Conservation (phyloP, 2,888 invertebrate genomes). For the Platycheirus rosarum region DNA sequence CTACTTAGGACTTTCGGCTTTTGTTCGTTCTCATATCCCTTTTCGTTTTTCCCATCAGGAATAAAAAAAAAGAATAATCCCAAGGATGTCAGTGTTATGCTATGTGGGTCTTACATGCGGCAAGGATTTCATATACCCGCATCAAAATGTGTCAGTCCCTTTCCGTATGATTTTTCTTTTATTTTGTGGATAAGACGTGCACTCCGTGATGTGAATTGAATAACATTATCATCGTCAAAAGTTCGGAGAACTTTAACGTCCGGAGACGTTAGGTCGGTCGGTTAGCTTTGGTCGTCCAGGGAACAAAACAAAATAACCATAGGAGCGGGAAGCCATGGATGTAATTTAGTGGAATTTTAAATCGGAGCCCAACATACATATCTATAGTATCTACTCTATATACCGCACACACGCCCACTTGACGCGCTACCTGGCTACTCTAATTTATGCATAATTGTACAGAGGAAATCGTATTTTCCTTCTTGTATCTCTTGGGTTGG, state of each 20-base stretch:
- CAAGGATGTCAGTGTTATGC: slow-evolving; percentile 63
- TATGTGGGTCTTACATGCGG: slow-evolving; percentile 50
- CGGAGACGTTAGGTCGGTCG: slow-evolving; percentile 40
- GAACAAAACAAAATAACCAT: slow-evolving; percentile 10
- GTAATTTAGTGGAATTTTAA: slow-evolving; percentile 72
- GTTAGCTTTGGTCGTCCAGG: slow-evolving; percentile 7
- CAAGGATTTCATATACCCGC: slow-evolving; percentile 45
- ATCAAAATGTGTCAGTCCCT: slow-evolving; percentile 55
- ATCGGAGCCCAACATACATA: slow-evolving; percentile 41
- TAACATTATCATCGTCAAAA: slow-evolving; percentile 60
- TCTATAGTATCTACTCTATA: not conserved
- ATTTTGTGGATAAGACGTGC: slow-evolving; percentile 63
- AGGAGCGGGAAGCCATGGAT: slow-evolving; percentile 33
- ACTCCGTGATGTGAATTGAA: slow-evolving; percentile 72
- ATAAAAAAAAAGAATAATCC: slow-evolving; percentile 49
- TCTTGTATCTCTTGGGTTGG: slow-evolving; percentile 33
- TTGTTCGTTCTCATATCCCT: slow-evolving; percentile 55
- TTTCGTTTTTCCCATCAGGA: slow-evolving; percentile 39
- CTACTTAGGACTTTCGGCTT: slow-evolving; percentile 56
- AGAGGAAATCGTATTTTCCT: slow-evolving; percentile 55
- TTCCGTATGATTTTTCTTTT: slow-evolving; percentile 14
- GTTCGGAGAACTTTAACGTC: slow-evolving; percentile 48
- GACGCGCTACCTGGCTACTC: slow-evolving; percentile 48
- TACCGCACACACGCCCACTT: slow-evolving; percentile 56
- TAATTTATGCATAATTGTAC: slow-evolving; percentile 72